Base-by-base conservation (phyloP, 2,888 invertebrate genomes). In the Lithophane semibrunnea region DNA sequence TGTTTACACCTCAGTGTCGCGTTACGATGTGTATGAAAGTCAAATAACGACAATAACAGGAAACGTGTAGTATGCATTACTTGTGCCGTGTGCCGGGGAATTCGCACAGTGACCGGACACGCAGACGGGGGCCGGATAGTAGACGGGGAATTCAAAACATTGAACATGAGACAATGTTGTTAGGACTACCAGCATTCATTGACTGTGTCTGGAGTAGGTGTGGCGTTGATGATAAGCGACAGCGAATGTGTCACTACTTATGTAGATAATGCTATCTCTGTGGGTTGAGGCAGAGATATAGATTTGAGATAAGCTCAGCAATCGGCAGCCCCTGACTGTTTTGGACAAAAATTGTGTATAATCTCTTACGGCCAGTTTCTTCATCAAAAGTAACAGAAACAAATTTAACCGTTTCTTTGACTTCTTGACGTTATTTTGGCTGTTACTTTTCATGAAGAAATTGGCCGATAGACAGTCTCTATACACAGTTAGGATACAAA, bases 111-210 rank as follows among this genome's bases (percentile, higher is more conserved):
- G 79, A 79, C 73, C 77, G 76, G 79, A 76, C 75, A 80, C 83
- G 83, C 75, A 78, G 68, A 63, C 78, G 71, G 72, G 37, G 74
- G 67, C 75, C 74, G 78, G 75, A 77, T 76, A 76, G 64, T 60
- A 85, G 64, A 58, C 71, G 84, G 83, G 73, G 81, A 80, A 85
- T 88, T 86, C 86, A 80, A 86, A 88, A 87, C 85, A 84, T 73
- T 52, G 52, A 52, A 52, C 52, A 52, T 21, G 79, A 89, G 81
- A 89, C 84, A 83, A 85, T 86, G 84, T 82, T 90, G 84, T 87
- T 76, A 73, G 73, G 73, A 84, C 77, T 65, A 80, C 76, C 69
- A 80, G 73, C 86, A 86, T 87, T 86, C 88, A 90, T 89, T 82
- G 65, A 79, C 68, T 74, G 82, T 29, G 67, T 67, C 71, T 77